These are phyloP conservation scores for Drosophila repleta DNA, from an alignment of 1,140 invertebrate species.

Conservation along the genomic window DNA sequence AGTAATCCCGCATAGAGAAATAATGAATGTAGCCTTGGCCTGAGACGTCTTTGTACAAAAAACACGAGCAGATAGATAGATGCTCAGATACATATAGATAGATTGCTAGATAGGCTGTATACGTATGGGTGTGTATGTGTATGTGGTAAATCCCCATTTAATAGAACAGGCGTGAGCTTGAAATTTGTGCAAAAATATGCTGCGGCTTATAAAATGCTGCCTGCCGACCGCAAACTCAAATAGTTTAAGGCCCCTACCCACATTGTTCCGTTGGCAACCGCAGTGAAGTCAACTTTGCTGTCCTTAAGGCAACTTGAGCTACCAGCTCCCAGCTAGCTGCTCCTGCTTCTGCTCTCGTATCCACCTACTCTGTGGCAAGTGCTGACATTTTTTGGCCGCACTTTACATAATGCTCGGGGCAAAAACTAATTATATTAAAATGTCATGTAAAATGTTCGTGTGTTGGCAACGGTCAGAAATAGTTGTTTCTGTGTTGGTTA, in stretches of 20 bases:
- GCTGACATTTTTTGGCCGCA: constrained; percentile 80
- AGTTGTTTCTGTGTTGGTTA: constrained; percentile 55
- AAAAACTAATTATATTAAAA: constrained; percentile 82
- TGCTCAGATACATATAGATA: constrained; percentile 39
- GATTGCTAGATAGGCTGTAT: constrained; percentile 24
- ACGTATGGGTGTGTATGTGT: neutral
- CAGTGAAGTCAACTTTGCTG: constrained; percentile 68
- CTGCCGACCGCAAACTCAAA: constrained; percentile 57
- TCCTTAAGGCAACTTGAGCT: constrained; percentile 48
- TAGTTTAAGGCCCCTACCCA: constrained; percentile 55
- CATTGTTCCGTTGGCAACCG: constrained; percentile 18
- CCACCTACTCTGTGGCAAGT: constrained; percentile 34
- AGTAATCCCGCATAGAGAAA: constrained; percentile 76
- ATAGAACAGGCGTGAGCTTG: constrained; percentile 67
- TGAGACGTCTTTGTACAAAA: constrained; percentile 38
- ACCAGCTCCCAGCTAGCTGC: constrained; percentile 8
- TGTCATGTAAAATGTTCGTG: constrained; percentile 73
- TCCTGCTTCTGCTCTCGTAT: too few species aligned
- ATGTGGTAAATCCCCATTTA: constrained; percentile 71
- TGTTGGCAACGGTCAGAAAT: constrained; percentile 61
- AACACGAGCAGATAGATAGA: constrained; percentile 48
- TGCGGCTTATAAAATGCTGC: constrained; percentile 70
- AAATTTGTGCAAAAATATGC: constrained; percentile 72
- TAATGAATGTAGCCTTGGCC: constrained; percentile 74
- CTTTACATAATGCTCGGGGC: constrained; percentile 75